Evolutionary conservation across 2,113 vertebrate genomes (phyloP).

Genomic region (Ceyx melanurus): DNA sequence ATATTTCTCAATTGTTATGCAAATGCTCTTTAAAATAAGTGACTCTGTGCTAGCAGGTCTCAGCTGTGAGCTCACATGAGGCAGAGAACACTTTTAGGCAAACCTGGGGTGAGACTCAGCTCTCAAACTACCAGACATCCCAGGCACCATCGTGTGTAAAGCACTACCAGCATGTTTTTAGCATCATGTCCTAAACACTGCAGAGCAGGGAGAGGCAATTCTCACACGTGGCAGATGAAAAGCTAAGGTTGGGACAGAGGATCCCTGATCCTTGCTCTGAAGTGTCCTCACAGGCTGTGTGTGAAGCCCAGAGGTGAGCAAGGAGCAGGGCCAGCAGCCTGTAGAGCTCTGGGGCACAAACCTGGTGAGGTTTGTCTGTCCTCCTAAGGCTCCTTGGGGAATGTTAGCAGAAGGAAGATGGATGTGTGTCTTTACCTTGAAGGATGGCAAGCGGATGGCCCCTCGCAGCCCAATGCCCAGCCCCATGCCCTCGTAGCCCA

Average conservation of each 20-base stretch:
- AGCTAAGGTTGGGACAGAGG: neutral
- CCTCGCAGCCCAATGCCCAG: constrained; percentile 91
- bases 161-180: neutral
- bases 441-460: constrained; percentile 93
- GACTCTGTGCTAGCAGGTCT: neutral
- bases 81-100: neutral
- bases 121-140: neutral
- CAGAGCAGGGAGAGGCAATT: neutral
- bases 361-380: neutral
- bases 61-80: neutral
- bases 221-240: neutral
- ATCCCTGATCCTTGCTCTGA: neutral
- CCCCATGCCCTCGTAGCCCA: constrained; percentile 93
- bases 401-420: neutral
- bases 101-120: neutral
- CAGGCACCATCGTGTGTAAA: neutral
- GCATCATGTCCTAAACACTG: neutral
- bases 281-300: neutral
- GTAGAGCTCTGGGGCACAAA: neutral
- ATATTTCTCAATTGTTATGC: neutral
- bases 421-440: constrained; percentile 81
- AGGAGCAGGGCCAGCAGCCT: neutral
- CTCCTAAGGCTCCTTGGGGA: neutral
- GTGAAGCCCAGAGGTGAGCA: neutral
- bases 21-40: neutral